A percentile compares a stretch with the other conserved stretches of the same genome.
Conservation (phyloP, 2,797 vertebrate genomes). For the Octomys mimax region DNA sequence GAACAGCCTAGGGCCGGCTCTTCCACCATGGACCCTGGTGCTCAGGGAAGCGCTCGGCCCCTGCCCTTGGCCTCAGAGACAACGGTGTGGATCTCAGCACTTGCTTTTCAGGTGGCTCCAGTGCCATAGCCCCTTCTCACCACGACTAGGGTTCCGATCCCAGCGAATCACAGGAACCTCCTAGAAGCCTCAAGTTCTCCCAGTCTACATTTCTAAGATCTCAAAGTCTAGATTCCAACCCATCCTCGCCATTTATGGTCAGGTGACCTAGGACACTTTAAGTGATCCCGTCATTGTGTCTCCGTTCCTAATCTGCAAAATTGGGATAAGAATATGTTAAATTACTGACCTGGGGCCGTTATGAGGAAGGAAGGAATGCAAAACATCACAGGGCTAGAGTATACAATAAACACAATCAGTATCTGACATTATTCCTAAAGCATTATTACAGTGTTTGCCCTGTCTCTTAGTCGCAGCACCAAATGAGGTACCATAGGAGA, state of each 20-base stretch:
- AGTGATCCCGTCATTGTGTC: neutral
- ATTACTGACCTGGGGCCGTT: too few species aligned
- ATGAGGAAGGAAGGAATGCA: neutral
- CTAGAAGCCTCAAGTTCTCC: neutral
- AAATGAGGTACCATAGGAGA: neutral
- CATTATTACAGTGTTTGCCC: neutral
- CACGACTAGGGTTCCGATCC: neutral
- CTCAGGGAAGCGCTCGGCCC: neutral
- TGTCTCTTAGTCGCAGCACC: neutral
- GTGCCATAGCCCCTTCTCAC: neutral
- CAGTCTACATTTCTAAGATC: neutral
- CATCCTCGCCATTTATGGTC: neutral
- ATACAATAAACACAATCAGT: neutral
- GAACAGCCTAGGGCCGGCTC: neutral
- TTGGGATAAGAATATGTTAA: neutral
- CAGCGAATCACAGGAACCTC: neutral
- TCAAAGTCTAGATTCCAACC: neutral
- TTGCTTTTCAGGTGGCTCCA: neutral
- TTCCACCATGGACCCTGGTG: fast-evolving
- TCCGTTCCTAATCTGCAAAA: neutral
- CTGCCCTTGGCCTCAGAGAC: fast-evolving
- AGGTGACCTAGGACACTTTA: neutral
- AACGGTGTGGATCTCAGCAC: neutral
- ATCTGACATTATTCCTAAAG: neutral
- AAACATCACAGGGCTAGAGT: neutral